Conservation (phyloP, 2,113 vertebrate genomes). For the Eira barbara region DNA sequence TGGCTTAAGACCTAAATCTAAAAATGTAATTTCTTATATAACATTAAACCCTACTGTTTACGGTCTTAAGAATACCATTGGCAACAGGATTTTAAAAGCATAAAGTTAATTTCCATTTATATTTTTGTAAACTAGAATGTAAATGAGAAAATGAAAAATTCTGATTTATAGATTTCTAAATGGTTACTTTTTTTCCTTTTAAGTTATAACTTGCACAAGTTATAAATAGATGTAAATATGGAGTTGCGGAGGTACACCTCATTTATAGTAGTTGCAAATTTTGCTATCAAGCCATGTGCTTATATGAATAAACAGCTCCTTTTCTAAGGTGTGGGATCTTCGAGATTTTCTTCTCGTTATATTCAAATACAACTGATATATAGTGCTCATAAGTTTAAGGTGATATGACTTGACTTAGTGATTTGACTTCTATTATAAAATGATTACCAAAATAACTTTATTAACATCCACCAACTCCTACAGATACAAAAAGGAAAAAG, state of each 20-base stretch:
- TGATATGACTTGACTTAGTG: not conserved
- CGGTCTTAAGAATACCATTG: not conserved
- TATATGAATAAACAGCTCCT: not conserved
- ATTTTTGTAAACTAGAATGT: not conserved
- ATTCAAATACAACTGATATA: not conserved
- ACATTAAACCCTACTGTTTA: not conserved
- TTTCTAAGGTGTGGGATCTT: not conserved
- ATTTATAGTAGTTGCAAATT: not conserved
- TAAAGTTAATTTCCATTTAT: constrained; percentile 16
- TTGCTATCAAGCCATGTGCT: not conserved
- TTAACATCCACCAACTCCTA: not conserved
- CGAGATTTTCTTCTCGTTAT: not conserved
- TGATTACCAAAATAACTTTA: not conserved
- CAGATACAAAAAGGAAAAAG: not conserved
- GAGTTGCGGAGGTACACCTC: not conserved
- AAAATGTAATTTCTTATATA: not conserved
- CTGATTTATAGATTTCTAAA: not conserved
- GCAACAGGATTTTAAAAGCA: not conserved
- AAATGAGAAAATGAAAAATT: constrained; percentile 3
- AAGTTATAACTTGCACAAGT: not conserved
- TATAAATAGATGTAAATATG: not conserved
- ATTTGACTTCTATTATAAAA: not conserved
- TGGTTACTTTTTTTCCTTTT: not conserved
- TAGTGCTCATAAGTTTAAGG: not conserved
- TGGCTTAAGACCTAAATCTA: not conserved